Conservation (phyloP, 2,888 invertebrate genomes). For the Dicyrtoma fusca region DNA sequence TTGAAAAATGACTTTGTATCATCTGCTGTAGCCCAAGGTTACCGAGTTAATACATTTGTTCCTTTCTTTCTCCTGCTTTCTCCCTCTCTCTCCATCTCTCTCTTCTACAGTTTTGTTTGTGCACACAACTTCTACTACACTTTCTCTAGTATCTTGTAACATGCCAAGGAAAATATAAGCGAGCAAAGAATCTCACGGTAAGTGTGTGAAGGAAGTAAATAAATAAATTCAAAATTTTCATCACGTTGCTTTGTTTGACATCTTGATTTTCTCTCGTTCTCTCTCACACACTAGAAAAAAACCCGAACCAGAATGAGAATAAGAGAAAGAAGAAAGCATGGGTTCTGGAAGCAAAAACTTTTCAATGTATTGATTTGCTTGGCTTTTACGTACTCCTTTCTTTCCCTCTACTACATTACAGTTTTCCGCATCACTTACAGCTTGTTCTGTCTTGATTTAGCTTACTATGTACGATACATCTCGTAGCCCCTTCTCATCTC, state of each 20-base stretch:
- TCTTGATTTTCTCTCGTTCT: conserved; percentile 20
- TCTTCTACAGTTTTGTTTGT: neutral
- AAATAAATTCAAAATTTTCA: conserved; percentile 9
- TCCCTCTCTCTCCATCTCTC: neutral
- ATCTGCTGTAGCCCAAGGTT: too few species aligned
- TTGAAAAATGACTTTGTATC: too few species aligned
- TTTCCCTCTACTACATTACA: too few species aligned
- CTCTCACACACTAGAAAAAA: neutral
- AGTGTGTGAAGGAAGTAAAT: conserved; percentile 12
- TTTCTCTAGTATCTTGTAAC: too few species aligned
- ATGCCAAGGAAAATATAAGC: too few species aligned
- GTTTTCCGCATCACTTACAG: too few species aligned
- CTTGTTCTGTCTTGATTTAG: too few species aligned
- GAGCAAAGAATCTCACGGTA: neutral
- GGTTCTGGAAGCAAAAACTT: neutral
- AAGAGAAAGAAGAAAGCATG: conserved; percentile 35
- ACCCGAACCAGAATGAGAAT: conserved; percentile 20
- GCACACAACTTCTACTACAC: too few species aligned
- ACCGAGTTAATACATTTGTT: neutral
- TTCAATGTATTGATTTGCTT: too few species aligned
- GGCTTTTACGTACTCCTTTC: too few species aligned
- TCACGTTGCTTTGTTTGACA: conserved; percentile 16
- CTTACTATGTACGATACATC: too few species aligned
- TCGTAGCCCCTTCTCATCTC: too few species aligned
- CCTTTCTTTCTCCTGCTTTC: neutral